Base-by-base conservation (phyloP, 2,888 invertebrate genomes). In the Clanis bilineata region DNA sequence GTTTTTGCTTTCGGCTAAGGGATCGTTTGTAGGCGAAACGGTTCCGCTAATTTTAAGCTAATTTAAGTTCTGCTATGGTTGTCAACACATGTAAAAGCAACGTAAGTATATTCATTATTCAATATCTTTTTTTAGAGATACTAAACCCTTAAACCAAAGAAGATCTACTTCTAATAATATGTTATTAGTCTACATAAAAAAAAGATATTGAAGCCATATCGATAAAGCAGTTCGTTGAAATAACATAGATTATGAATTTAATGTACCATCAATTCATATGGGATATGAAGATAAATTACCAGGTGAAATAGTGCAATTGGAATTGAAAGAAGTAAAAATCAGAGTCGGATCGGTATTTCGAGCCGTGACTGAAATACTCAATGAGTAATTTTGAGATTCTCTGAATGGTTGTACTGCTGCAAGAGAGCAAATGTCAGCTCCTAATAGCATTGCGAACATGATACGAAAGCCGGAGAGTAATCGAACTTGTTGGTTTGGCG, bases 311-410 rank as follows among this genome's bases (percentile, higher is more conserved):
- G 83, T 84, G 88, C 88, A 87, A 86, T 88, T 72, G 89, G 87
- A 87, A 89, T 88, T 80, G 82, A 89, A 90, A 90, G 90, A 91
- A 90, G 89, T 87, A 91, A 90, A 92, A 92, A 92, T 91, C 90
- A 90, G 86, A 85, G 80, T 75, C 67, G 80, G 76, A 85, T 83
- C 81, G 88, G 77, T 79, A 81, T 76, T 76, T 79, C 78, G 72
- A 76, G 69, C 77, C 91, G 91, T 90, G 92, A 88, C 90, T 88
- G 81, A 83, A 91, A 90, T 92, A 79, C 83, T 80, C 75, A 86
- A 91, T 88, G 89, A 88, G 90, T 90, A 90, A 90, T 90, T 90
- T 88, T 84, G 79, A 89, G 87, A 90, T 92, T 87, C 92, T 76
- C 79, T 79, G 82, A 89, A 90, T 87, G 85, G 80, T 67, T 73